A percentile compares a stretch with the other conserved stretches of the same genome.
Conservation (phyloP, 2,113 vertebrate genomes). For the Elaphurus davidianus region DNA sequence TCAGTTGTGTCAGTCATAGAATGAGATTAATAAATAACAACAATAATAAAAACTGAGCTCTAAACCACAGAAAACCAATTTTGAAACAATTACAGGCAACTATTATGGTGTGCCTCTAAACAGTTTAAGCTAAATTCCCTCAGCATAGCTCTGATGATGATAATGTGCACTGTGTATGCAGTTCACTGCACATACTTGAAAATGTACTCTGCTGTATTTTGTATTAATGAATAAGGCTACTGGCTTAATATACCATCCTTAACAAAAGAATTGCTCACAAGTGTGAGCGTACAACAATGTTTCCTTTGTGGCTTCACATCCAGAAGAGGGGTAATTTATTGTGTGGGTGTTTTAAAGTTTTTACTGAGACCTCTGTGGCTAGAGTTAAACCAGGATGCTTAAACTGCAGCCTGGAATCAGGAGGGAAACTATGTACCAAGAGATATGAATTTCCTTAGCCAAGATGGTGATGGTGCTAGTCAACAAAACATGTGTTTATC, state of each 20-base stretch:
- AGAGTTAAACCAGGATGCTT: neutral
- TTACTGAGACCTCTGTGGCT: neutral
- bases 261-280: slow-evolving; percentile 39
- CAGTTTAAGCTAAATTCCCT: slow-evolving; percentile 73
- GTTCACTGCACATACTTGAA: slow-evolving; percentile 71
- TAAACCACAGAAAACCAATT: slow-evolving; percentile 74
- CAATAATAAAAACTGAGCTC: slow-evolving; percentile 70
- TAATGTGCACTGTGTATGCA: slow-evolving; percentile 70
- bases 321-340: slow-evolving; percentile 15
- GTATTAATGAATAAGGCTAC: slow-evolving; percentile 62
- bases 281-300: slow-evolving; percentile 2
- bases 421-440: neutral
- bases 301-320: slow-evolving; percentile 46
- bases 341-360: slow-evolving; percentile 40
- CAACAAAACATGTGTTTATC: neutral
- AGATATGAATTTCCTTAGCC: neutral
- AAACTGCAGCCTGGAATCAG: neutral
- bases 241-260: slow-evolving; percentile 46
- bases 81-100: slow-evolving; percentile 74
- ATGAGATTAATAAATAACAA: slow-evolving; percentile 75
- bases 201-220: slow-evolving; percentile 61
- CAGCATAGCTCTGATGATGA: slow-evolving; percentile 51
- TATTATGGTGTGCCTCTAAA: slow-evolving; percentile 76
- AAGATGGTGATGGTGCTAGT: neutral
- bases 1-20: slow-evolving; percentile 53